Percentiles rank a stretch among this genome's conserved stretches.
These are phyloP conservation scores for Melieria picta DNA, from an alignment of 2,888 invertebrate genomes.

Conservation along the genomic window DNA sequence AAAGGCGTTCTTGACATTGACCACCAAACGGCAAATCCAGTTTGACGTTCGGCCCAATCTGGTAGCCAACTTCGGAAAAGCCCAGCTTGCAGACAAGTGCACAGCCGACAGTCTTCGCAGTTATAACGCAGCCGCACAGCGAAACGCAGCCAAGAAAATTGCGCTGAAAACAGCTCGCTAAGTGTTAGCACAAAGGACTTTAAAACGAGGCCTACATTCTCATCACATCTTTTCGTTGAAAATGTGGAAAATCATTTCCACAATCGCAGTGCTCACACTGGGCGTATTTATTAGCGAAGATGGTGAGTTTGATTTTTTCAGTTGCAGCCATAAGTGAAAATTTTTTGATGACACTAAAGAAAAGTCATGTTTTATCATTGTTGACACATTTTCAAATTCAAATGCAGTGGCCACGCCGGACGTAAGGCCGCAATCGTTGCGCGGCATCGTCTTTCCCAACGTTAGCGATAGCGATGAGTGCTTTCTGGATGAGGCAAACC, in stretches of 20 bases:
- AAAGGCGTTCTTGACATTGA: too few species aligned
- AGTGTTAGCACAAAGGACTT: too few species aligned
- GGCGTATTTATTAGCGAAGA: conserved; percentile 13
- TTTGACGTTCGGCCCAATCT: too few species aligned
- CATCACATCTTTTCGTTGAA: neutral
- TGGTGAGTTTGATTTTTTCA: conserved; percentile 14
- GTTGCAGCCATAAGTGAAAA: neutral
- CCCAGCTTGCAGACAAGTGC: too few species aligned
- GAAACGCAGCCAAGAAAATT: too few species aligned
- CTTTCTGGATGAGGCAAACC: conserved; percentile 43
- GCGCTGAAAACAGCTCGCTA: too few species aligned
- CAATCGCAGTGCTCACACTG: neutral
- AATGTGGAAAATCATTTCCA: conserved; percentile 14
- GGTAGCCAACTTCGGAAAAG: too few species aligned
- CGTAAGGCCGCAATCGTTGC: conserved; percentile 44
- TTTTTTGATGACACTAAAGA: neutral
- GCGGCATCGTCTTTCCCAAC: conserved; percentile 51
- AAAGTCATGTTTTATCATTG: neutral
- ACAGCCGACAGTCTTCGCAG: too few species aligned
- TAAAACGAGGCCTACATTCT: too few species aligned
- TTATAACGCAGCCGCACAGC: too few species aligned
- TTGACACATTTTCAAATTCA: neutral
- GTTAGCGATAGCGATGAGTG: conserved; percentile 51
- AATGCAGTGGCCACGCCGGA: conserved; percentile 43
- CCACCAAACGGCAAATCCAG: too few species aligned